These are phyloP conservation scores for Perca fluviatilis DNA, from an alignment of 2,113 vertebrate genomes.

Conservation along the genomic window DNA sequence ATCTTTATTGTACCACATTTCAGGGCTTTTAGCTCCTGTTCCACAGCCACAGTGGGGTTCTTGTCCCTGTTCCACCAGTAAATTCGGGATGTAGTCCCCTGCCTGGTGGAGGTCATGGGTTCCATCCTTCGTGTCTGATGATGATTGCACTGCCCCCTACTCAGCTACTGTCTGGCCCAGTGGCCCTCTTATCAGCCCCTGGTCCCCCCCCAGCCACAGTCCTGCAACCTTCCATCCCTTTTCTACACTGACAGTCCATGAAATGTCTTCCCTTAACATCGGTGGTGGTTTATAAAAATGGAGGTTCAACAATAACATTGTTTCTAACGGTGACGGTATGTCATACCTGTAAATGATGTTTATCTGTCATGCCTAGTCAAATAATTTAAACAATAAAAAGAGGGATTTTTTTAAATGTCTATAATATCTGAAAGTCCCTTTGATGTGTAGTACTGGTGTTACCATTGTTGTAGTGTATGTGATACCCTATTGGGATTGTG, in stretches of 20 bases:
- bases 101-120: slow-evolving; percentile 19
- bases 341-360: slow-evolving; percentile 98
- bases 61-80: slow-evolving; percentile 20
- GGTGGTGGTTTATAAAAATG: slow-evolving; percentile 94
- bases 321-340: slow-evolving; percentile 96
- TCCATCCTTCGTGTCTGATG: slow-evolving; percentile 30
- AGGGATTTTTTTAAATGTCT: slow-evolving; percentile 95
- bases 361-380: slow-evolving; percentile 98
- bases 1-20: not conserved
- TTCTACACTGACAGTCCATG: slow-evolving; percentile 91
- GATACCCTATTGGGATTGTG: slow-evolving; percentile 97
- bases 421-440: slow-evolving; percentile 98
- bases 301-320: slow-evolving; percentile 95
- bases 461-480: slow-evolving; percentile 98
- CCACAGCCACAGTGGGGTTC: slow-evolving; percentile 15
- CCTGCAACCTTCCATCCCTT: slow-evolving; percentile 47
- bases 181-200: slow-evolving; percentile 25
- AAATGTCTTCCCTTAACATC: slow-evolving; percentile 98
- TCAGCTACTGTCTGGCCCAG: slow-evolving; percentile 18
- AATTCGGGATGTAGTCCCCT: not conserved
- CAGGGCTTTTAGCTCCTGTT: not conserved
- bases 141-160: slow-evolving; percentile 50
- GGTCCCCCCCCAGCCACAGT: slow-evolving; percentile 11
- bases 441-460: slow-evolving; percentile 96
- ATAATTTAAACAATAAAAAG: slow-evolving; percentile 90